A percentile compares a stretch with the other conserved stretches of the same genome.
Evolutionary conservation across 2,797 vertebrate species (phyloP).

Genomic region (Salmo trutta): DNA sequence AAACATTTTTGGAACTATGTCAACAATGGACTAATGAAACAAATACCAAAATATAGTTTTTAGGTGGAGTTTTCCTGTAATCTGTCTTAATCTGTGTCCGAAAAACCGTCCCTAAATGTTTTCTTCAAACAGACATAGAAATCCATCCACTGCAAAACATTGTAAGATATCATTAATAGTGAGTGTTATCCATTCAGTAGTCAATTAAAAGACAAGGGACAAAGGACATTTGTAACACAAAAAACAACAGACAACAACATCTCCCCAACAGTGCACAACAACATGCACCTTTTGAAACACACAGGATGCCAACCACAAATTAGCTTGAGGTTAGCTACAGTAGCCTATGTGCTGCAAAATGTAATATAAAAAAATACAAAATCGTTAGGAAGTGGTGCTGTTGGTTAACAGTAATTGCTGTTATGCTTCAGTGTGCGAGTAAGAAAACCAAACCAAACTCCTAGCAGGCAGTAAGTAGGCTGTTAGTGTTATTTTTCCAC

Average conservation of each 20-base stretch:
- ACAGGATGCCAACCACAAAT: slow-evolving; percentile 39
- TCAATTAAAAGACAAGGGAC: background rate
- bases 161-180: background rate
- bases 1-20: too few relatives aligned
- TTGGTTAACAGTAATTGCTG: slow-evolving; percentile 30
- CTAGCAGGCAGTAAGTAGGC: slow-evolving; percentile 49
- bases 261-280: slow-evolving; percentile 3
- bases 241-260: slow-evolving; percentile 5
- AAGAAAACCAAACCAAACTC: slow-evolving; percentile 63
- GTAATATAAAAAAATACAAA: slow-evolving; percentile 46
- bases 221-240: background rate
- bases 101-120: background rate
- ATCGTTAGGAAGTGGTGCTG: slow-evolving; percentile 59
- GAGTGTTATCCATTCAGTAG: background rate
- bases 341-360: slow-evolving; percentile 51
- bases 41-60: too few relatives aligned
- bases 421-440: slow-evolving; percentile 35
- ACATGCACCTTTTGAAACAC: slow-evolving; percentile 51
- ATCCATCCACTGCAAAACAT: slow-evolving; percentile 24
- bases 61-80: too few relatives aligned
- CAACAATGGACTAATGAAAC: too few relatives aligned
- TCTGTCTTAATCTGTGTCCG: background rate
- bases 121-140: slow-evolving; percentile 46
- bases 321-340: slow-evolving; percentile 49
- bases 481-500: slow-evolving; percentile 53